These are phyloP conservation scores for Caenorhabditis drosophilae DNA, from an alignment of 2,888 invertebrate genomes.

Conservation along the genomic window DNA sequence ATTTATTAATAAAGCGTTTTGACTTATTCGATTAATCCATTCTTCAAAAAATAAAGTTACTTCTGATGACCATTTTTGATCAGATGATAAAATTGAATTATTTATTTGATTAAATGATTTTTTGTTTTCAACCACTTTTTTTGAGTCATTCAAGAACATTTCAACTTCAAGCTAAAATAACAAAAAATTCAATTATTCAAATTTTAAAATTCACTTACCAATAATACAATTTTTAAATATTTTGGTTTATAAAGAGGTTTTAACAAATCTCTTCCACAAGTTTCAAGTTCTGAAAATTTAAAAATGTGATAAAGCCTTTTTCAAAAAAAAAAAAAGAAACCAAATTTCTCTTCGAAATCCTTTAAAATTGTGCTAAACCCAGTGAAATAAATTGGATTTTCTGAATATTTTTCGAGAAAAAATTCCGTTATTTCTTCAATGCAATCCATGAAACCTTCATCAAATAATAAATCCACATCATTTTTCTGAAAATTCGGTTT, in stretches of 20 bases:
- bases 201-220: slow-evolving; percentile 6
- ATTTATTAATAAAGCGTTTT: slow-evolving; percentile 6
- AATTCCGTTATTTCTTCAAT: slow-evolving; percentile 8
- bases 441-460: slow-evolving; percentile 11
- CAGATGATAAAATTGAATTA: background rate
- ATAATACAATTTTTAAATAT: slow-evolving; percentile 14
- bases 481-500: no score
- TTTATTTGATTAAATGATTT: no score
- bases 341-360: slow-evolving; percentile 8
- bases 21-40: slow-evolving; percentile 16
- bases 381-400: slow-evolving; percentile 20
- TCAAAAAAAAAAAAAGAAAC: no score
- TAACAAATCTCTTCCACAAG: slow-evolving; percentile 14
- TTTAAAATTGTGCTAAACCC: slow-evolving; percentile 11
- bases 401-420: slow-evolving; percentile 17
- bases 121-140: slow-evolving; percentile 3
- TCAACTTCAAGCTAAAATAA: slow-evolving; percentile 25
- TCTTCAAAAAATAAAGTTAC: slow-evolving; percentile 29
- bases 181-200: background rate
- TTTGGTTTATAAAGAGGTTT: slow-evolving; percentile 22
- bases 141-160: slow-evolving; percentile 9
- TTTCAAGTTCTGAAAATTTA: background rate
- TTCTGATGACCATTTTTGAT: slow-evolving; percentile 19
- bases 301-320: no score
- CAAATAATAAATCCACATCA: no score